Percentiles rank a stretch among this genome's conserved stretches.
These are phyloP conservation scores for Triops longicaudatus DNA, from an alignment of 1,140 invertebrate species.

Conservation along the genomic window DNA sequence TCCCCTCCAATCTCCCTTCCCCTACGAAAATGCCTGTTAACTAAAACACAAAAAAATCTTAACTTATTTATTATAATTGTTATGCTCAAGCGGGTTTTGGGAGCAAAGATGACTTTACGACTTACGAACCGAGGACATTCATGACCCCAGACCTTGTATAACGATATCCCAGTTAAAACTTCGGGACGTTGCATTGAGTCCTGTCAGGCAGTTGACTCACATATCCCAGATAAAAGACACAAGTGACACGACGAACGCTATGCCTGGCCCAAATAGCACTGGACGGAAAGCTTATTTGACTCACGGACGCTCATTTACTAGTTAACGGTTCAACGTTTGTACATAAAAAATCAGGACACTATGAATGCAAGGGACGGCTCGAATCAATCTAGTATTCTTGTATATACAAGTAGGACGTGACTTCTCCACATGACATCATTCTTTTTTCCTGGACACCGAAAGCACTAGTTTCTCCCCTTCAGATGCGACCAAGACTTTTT, in stretches of 20 bases:
- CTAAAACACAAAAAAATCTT: background rate
- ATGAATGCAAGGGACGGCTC: background rate
- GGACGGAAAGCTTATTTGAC: background rate
- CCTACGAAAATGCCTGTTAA: background rate
- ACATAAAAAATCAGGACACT: background rate
- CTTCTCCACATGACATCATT: background rate
- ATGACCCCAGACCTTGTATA: background rate
- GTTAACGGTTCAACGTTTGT: background rate
- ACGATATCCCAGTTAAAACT: background rate
- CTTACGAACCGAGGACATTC: background rate
- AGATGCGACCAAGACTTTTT: background rate
- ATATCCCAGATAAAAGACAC: background rate
- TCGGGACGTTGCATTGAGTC: background rate
- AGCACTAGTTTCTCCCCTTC: background rate
- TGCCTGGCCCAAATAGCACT: background rate
- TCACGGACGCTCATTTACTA: background rate
- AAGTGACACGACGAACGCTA: too few species aligned
- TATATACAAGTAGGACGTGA: background rate
- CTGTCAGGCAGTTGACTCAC: background rate
- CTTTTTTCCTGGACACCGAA: background rate
- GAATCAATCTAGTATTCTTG: conserved; percentile 4
- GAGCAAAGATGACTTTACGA: background rate
- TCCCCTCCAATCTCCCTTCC: background rate
- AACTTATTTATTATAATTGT: conserved; percentile 6
- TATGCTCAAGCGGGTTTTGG: conserved; percentile 2